Conservation (phyloP, 2,113 vertebrate species). For the Microcebus lehilahytsara region DNA sequence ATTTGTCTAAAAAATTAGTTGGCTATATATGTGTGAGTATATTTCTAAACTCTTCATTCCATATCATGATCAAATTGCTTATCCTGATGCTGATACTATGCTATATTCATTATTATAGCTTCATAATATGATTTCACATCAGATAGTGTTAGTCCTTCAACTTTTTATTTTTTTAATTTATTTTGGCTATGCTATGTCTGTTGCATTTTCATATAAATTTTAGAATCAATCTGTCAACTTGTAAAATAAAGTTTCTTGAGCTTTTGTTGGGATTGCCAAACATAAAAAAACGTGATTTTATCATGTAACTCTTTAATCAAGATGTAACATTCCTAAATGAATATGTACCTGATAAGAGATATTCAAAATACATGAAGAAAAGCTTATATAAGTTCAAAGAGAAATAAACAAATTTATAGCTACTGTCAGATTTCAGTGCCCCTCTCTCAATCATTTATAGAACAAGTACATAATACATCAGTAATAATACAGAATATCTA, state of each 20-base stretch:
- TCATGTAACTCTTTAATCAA: background rate
- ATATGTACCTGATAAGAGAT: background rate
- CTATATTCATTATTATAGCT: background rate
- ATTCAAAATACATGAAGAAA: background rate
- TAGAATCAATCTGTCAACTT: background rate
- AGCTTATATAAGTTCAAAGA: background rate
- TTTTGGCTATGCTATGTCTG: background rate
- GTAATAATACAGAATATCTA: background rate
- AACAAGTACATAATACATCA: background rate
- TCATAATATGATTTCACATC: background rate
- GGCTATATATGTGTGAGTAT: background rate
- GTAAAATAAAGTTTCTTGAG: background rate
- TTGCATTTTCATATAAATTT: background rate
- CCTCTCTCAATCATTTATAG: background rate
- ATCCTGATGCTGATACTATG: background rate
- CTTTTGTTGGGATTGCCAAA: background rate
- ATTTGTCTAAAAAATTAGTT: background rate
- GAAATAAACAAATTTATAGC: background rate
- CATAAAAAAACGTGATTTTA: background rate
- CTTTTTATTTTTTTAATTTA: background rate
- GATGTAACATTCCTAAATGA: background rate
- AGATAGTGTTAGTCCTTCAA: background rate
- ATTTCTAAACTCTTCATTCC: background rate
- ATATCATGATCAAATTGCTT: background rate
- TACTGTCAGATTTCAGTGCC: background rate